Evolutionary conservation across 2,888 invertebrate genomes (phyloP).

Genomic region (Pollenia griseotomentosa): DNA sequence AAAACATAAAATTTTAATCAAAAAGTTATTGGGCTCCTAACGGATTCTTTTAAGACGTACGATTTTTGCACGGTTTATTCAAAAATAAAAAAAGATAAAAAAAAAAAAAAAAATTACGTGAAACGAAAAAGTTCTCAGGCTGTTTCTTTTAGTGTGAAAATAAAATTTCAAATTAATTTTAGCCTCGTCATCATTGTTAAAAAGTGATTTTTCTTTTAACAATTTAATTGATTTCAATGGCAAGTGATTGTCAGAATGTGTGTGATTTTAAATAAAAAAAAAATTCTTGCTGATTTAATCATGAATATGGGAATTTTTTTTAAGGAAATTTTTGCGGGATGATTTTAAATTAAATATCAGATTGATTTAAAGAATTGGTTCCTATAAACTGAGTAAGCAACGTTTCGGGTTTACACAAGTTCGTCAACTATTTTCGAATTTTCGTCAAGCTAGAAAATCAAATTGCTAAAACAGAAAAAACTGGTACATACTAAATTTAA

Average conservation of each 20-base stretch:
- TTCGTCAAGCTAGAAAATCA: too few relatives aligned
- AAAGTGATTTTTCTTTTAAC: conserved; percentile 55
- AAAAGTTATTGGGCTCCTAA: conserved; percentile 25
- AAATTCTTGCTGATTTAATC: not conserved
- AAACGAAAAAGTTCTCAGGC: conserved; percentile 52
- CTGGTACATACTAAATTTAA: too few relatives aligned
- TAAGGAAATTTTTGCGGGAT: not conserved
- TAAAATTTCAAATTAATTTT: conserved; percentile 12
- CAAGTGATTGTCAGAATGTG: conserved; percentile 2
- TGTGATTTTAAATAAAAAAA: conserved; percentile 29
- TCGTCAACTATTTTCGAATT: too few relatives aligned
- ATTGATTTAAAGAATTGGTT: too few relatives aligned
- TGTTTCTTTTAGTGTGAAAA: conserved; percentile 15
- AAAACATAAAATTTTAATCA: conserved; percentile 46
- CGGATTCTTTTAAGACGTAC: conserved; percentile 27
- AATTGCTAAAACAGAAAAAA: too few relatives aligned
- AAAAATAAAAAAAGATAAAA: not conserved
- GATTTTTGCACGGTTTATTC: conserved; percentile 31
- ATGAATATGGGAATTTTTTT: not conserved
- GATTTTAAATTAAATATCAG: not conserved
- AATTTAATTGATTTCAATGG: conserved; percentile 63
- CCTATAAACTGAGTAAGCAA: too few relatives aligned
- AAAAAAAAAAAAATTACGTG: not conserved
- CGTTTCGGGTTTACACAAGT: too few relatives aligned
- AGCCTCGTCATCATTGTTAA: conserved; percentile 61